Evolutionary conservation across 2,797 vertebrate species (phyloP), one percentile per base, ranked within the genome.

Genomic region (Megaceryle alcyon): DNA sequence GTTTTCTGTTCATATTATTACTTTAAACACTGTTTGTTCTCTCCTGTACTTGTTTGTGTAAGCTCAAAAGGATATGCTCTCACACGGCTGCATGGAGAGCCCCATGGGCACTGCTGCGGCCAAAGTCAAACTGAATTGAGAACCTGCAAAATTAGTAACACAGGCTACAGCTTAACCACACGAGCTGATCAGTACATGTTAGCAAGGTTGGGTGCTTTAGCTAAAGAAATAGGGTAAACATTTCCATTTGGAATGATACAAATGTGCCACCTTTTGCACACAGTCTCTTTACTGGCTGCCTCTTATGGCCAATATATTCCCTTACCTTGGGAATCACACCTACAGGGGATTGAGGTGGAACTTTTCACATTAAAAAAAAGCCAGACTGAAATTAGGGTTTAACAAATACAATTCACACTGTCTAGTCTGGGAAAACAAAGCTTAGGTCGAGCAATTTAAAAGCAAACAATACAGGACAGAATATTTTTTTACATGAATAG

Each of bases 121-220:
- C 53, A n/a, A 39, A 69, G 21, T 6, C 10, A 3, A 46, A 18
- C 14, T 7, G 19, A 49, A 12, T 0, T 6, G 14, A 48, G 25
- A 37, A 29, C 33, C 4, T 15, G 9, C 37, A 15, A 29, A 43
- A 8, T 12, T 3, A 18, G n/a, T 4, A 19, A 10, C 56, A 15
- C 5, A 18, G 49, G 63, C 51, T 14, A 11, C 10, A 26, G 37
- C 41, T 13, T 29, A 29, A 41, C 64, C 76, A n/a, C 0, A 2
- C 0, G 2, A 51, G 73, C 46, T 8, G 37, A 5, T 21, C 5
- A 0, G 26, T 3, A 6, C 1, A 2, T 0, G 0, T 1, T 28
- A 11, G 35, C 13, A 60, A 31, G 26, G 51, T 3, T 41, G 70
- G 69, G 19, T 46, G 49, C 56, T 71, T 56, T 15, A 25, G 37